These are phyloP conservation scores for Hippoglossus stenolepis DNA, from an alignment of 2,113 vertebrate species.

Conservation along the genomic window DNA sequence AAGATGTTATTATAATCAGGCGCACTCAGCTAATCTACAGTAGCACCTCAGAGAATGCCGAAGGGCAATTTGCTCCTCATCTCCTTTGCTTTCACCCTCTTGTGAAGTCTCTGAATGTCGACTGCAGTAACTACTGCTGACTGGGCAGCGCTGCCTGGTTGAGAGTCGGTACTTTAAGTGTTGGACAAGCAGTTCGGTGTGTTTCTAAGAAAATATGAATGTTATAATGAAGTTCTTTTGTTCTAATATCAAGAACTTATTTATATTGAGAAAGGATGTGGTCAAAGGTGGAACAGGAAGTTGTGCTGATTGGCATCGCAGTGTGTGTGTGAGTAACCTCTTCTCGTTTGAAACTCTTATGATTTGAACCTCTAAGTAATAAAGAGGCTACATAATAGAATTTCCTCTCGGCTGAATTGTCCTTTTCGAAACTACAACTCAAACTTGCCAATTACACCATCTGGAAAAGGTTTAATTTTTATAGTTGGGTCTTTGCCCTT, in stretches of 20 bases:
- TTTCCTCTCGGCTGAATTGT: neutral
- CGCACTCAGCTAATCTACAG: slow-evolving; percentile 1
- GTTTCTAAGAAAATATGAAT: neutral
- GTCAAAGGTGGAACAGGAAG: slow-evolving; percentile 10
- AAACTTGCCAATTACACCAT: neutral
- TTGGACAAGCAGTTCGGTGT: neutral
- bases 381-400: too few relatives aligned
- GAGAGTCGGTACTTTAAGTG: neutral
- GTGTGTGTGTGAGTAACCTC: slow-evolving; percentile 15
- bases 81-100: neutral
- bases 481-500: neutral
- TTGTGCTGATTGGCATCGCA: slow-evolving; percentile 10
- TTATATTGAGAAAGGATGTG: neutral
- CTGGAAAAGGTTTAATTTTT: neutral
- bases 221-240: neutral
- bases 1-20: neutral
- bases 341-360: slow-evolving; percentile 19
- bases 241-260: neutral
- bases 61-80: slow-evolving; percentile 29
- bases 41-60: slow-evolving; percentile 8
- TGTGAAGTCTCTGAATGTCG: slow-evolving; percentile 13
- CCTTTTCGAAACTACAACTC: slow-evolving; percentile 1
- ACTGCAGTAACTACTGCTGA: slow-evolving; percentile 13
- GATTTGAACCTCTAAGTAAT: neutral
- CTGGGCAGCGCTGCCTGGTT: neutral